Evolutionary conservation across 2,888 invertebrate genomes (phyloP), one percentile per base, ranked within the genome.

Genomic region (Linnaemya vulpina): DNA sequence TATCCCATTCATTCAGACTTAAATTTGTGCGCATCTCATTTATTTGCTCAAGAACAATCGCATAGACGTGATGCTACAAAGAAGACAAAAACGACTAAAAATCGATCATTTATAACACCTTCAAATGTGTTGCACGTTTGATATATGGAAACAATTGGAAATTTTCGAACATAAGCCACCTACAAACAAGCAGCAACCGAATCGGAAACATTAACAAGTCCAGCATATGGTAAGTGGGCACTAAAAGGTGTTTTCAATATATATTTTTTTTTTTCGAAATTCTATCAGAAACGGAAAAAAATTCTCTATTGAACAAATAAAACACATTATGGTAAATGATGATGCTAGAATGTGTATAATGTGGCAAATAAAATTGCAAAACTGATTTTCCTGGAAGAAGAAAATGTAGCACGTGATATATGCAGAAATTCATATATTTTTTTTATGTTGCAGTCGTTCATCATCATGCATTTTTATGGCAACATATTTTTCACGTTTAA

Each of bases 61-160:
- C 73, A 60, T 51, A 25, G 73, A 80, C 80, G 81, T 81, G 81
- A 75, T 81, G 30, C 40, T 60, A 81, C 81, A 81, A 75, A 43
- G 49, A 49, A 67, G 67, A 43, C 17, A 13, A 68, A 51, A 70
- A 78, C 46, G 55, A 58, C 55, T 15, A 49, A 30, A 40, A 53
- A 76, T 22, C 30, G 2, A 30, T 43, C 15, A 55, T 63, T 65
- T 63, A 51, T 58, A 71, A 68, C 74, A 79, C 79, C 79, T 80
- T 84, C n/a, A 71, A 55, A 46, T 68, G 15, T 55, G 35, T 35
- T 58, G 63, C 49, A 75, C 83, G 62, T 70, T 62, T 58, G 70
- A 75, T 70, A 79, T 76, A 46, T 79, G 75, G 43, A 70, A 79
- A 71, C 75, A 84, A 71, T 79, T 70, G 63, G 81, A 77, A 77